Evolutionary conservation across 2,888 invertebrate genomes (phyloP).

Genomic region (Tachina lurida): DNA sequence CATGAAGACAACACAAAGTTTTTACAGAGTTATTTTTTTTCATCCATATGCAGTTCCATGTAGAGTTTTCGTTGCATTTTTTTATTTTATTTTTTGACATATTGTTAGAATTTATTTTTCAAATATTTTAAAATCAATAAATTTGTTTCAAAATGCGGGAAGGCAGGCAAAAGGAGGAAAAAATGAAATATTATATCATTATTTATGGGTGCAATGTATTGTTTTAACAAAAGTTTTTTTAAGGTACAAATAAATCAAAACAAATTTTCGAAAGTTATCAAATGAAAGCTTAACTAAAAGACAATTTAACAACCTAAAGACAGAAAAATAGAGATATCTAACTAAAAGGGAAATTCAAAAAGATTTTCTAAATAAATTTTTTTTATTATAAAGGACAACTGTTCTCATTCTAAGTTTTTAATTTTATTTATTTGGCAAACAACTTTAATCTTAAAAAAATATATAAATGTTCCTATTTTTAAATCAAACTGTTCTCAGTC

Average conservation of each 20-base stretch:
- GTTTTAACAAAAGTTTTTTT: background rate
- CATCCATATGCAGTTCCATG: conserved; percentile 45
- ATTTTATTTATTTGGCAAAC: background rate
- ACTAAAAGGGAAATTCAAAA: conserved; percentile 25
- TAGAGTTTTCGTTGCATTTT: background rate
- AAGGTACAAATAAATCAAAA: background rate
- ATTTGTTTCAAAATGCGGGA: conserved; percentile 53
- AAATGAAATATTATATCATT: conserved; percentile 39
- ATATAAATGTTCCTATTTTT: background rate
- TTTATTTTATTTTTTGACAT: background rate
- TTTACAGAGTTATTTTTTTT: conserved; percentile 40
- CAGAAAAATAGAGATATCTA: background rate
- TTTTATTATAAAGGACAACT: background rate
- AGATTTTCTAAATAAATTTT: no score
- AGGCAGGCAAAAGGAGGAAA: conserved; percentile 60
- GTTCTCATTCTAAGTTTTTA: background rate
- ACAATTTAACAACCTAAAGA: background rate
- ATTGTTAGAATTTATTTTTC: conserved; percentile 1
- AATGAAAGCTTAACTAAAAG: background rate
- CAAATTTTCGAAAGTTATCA: background rate
- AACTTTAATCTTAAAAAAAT: background rate
- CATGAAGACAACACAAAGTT: background rate
- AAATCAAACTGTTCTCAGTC: background rate
- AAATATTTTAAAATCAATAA: conserved; percentile 34
- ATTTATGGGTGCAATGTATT: conserved; percentile 29